These are phyloP conservation scores for Hycleus cichorii DNA, from an alignment of 1,140 invertebrate species.

Conservation along the genomic window DNA sequence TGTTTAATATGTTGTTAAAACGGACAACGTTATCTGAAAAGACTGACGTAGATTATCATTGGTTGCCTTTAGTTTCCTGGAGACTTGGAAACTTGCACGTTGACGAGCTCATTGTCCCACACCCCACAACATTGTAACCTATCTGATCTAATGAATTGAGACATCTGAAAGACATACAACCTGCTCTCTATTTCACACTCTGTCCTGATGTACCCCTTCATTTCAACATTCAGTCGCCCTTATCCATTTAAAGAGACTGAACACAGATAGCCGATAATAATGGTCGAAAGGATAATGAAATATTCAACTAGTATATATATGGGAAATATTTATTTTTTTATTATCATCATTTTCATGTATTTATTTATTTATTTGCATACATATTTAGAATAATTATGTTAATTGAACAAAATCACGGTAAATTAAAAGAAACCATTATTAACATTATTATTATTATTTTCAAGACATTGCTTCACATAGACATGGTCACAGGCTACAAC, in stretches of 20 bases:
- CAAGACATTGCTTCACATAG: constrained; percentile 19
- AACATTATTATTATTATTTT: constrained; percentile 5
- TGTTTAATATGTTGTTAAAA: no score
- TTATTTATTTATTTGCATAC: constrained; percentile 27
- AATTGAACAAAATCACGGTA: constrained; percentile 16
- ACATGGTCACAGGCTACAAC: constrained; percentile 21
- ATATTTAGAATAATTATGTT: constrained; percentile 19
- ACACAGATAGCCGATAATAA: not conserved
- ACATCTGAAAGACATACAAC: constrained; percentile 35
- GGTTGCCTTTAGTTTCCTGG: constrained; percentile 35
- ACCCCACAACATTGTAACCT: constrained; percentile 33
- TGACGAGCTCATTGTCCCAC: constrained; percentile 33
- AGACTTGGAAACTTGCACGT: constrained; percentile 38
- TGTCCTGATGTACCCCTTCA: constrained; percentile 19
- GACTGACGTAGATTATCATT: constrained; percentile 38
- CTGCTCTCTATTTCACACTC: constrained; percentile 32
- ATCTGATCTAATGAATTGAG: constrained; percentile 40
- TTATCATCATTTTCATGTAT: not conserved
- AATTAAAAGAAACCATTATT: constrained; percentile 14
- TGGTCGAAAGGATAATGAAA: not conserved
- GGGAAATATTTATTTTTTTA: constrained; percentile 9
- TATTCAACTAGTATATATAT: not conserved
- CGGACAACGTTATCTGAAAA: constrained; percentile 28
- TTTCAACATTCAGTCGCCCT: not conserved
- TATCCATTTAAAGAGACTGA: not conserved